These are phyloP conservation scores for Parthenolecanium corni DNA, from an alignment of 2,888 invertebrate species.

Conservation along the genomic window DNA sequence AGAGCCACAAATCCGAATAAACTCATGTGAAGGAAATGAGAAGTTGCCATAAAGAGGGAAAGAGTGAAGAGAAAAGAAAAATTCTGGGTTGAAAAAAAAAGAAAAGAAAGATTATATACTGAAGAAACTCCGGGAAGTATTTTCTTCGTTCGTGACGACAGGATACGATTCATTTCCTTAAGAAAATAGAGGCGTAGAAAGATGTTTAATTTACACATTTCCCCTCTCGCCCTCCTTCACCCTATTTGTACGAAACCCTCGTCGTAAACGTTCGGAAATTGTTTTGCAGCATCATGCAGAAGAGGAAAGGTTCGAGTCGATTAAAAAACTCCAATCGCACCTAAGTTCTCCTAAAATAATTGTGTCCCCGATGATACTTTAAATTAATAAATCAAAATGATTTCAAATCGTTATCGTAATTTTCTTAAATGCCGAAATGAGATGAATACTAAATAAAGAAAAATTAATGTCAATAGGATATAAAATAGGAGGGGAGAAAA, in stretches of 20 bases:
- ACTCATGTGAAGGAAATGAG: no score
- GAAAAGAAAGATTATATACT: no score
- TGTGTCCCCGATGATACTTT: background rate
- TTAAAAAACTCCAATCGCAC: background rate
- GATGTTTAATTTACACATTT: constrained; percentile 13
- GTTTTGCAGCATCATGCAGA: background rate
- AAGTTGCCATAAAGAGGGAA: no score
- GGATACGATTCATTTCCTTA: constrained; percentile 23
- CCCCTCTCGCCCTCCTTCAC: background rate
- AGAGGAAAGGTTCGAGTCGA: background rate
- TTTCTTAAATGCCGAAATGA: no score
- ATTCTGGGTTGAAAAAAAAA: no score
- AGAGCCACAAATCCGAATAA: no score
- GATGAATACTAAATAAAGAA: no score
- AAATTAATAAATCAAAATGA: constrained; percentile 1
- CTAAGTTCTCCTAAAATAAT: background rate
- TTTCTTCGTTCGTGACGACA: constrained; percentile 1
- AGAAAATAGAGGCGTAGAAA: constrained; percentile 21
- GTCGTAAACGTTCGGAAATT: background rate
- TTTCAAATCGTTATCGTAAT: no score
- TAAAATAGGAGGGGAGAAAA: no score
- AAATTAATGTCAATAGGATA: no score
- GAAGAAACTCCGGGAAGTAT: no score
- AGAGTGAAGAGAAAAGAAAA: no score
- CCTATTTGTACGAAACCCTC: background rate